Evolutionary conservation across 2,113 vertebrate genomes (phyloP).

Genomic region (Phrynosoma blainvillii): DNA sequence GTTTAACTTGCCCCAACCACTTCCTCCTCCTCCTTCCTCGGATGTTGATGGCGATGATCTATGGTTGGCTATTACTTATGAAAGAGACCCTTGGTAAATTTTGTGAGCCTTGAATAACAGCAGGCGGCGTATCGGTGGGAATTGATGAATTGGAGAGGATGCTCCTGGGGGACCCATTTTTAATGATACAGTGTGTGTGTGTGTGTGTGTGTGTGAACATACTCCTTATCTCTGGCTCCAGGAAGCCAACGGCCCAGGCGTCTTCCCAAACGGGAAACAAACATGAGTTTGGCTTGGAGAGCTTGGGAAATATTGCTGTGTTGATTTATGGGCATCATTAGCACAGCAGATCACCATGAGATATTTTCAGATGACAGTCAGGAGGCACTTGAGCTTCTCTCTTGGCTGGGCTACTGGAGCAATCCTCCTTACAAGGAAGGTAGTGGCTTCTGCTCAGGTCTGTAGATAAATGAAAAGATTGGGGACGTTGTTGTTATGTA

Average conservation of each 20-base stretch:
- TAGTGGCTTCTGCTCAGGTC: no score
- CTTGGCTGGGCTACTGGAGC: no score
- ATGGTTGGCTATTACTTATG: conserved; percentile 28
- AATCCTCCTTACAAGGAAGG: no score
- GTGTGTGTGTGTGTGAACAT: background rate
- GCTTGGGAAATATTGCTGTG: background rate
- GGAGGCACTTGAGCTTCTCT: background rate
- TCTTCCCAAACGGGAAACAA: background rate
- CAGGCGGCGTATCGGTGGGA: background rate
- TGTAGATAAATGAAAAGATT: no score
- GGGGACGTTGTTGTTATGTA: no score
- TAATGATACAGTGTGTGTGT: no score
- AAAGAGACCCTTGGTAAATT: conserved; percentile 40
- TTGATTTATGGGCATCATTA: background rate
- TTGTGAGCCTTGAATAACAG: conserved; percentile 45
- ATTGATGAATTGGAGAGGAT: conserved; percentile 14
- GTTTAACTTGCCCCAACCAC: no score
- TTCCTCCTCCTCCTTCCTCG: no score
- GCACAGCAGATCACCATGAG: conserved; percentile 5
- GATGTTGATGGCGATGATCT: conserved; percentile 4
- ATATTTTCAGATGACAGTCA: conserved; percentile 5
- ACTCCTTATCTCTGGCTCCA: background rate
- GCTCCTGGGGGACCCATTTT: background rate
- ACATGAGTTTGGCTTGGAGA: conserved; percentile 4
- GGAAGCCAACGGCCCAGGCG: background rate